Evolutionary conservation across 2,888 invertebrate genomes (phyloP).

Genomic region (Cheilosia vulpina): DNA sequence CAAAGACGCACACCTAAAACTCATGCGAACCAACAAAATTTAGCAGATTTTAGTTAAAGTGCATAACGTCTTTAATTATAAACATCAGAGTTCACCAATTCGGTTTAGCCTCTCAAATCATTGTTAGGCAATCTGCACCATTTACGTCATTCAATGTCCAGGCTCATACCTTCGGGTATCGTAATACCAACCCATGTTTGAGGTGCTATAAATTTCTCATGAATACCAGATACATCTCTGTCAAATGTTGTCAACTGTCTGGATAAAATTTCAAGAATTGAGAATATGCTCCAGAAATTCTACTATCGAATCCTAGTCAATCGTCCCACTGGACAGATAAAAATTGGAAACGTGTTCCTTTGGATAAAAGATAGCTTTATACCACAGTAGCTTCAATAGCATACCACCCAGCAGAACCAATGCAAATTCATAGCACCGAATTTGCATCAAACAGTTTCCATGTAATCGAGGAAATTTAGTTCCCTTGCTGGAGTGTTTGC

Average conservation of each 20-base stretch:
- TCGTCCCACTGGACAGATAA: slow-evolving; percentile 29
- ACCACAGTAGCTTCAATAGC: neutral
- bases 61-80: neutral
- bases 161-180: neutral
- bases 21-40: too few relatives aligned
- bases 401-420: neutral
- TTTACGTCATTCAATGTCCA: slow-evolving; percentile 2
- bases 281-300: slow-evolving; percentile 23
- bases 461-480: slow-evolving; percentile 40
- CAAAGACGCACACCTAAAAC: too few relatives aligned
- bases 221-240: slow-evolving; percentile 42
- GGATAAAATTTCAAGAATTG: slow-evolving; percentile 46
- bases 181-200: neutral
- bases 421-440: slow-evolving; percentile 6
- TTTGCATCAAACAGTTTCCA: slow-evolving; percentile 43
- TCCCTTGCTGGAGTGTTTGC: slow-evolving; percentile 16
- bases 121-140: slow-evolving; percentile 13
- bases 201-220: slow-evolving; percentile 18
- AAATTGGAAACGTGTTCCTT: slow-evolving; percentile 31
- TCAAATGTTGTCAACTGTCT: slow-evolving; percentile 32
- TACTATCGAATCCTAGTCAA: slow-evolving; percentile 21
- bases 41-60: too few relatives aligned
- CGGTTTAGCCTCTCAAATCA: neutral
- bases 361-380: neutral
- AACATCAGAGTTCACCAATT: neutral